Evolutionary conservation across 2,113 vertebrate genomes (phyloP).

Genomic region (Nannospalax galili): DNA sequence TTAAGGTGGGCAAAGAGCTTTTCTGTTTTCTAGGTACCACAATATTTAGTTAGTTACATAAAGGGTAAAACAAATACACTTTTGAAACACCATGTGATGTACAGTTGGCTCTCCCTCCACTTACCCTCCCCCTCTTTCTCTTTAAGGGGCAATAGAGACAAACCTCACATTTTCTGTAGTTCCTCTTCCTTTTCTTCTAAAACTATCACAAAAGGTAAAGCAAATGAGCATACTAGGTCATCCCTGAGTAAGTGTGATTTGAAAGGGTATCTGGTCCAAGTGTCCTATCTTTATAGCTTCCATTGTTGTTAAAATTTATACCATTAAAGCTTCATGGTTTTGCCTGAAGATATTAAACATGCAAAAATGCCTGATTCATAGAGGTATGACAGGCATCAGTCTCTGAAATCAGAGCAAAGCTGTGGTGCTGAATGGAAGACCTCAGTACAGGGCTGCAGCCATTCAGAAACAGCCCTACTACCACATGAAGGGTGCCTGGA

Average conservation of each 20-base stretch:
- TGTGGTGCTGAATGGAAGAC: accelerated
- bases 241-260: background rate
- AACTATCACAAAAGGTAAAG: background rate
- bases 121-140: background rate
- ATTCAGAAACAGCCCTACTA: background rate
- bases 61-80: background rate
- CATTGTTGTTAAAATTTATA: background rate
- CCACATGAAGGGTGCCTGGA: accelerated
- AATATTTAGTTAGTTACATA: background rate
- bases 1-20: background rate
- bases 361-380: background rate
- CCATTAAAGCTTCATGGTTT: background rate
- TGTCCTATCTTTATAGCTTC: background rate
- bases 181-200: background rate
- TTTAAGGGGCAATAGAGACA: background rate
- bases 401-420: background rate
- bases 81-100: background rate
- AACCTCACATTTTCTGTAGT: background rate
- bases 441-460: background rate
- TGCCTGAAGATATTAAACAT: background rate
- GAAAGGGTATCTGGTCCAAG: background rate
- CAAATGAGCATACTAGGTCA: background rate
- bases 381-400: background rate
- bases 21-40: background rate
- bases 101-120: background rate